Conservation (phyloP, 2,113 vertebrate species). For the Cyanoderma ruficeps region DNA sequence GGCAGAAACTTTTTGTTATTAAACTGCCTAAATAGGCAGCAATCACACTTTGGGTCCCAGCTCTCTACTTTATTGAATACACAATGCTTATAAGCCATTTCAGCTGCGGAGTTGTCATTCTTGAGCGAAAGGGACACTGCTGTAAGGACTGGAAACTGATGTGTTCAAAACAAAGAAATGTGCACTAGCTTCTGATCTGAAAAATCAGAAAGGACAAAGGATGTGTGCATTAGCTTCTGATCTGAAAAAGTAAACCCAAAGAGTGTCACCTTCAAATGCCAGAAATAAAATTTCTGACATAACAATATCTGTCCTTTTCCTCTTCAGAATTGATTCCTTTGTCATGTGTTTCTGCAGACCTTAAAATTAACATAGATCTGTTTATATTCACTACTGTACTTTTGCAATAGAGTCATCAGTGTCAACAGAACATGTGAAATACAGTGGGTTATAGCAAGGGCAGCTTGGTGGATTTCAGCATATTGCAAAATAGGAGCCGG, state of each 20-base stretch:
- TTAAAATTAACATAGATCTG: slow-evolving; percentile 42
- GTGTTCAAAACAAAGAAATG: background rate
- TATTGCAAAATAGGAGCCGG: background rate
- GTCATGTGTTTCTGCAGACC: background rate
- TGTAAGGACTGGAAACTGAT: background rate
- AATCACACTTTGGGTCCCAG: background rate
- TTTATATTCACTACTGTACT: slow-evolving; percentile 20
- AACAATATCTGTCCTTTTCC: background rate
- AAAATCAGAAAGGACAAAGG: background rate
- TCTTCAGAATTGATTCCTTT: background rate
- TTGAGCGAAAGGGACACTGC: background rate
- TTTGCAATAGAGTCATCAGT: background rate
- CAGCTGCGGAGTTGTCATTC: background rate
- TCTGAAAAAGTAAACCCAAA: background rate
- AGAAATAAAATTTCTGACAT: background rate
- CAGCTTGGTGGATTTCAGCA: background rate
- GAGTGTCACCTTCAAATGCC: background rate
- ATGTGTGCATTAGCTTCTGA: background rate
- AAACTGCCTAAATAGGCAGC: background rate
- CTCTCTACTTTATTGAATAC: background rate
- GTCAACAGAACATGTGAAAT: background rate
- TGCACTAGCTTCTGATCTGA: background rate
- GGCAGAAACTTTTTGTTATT: background rate
- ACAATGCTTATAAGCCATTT: background rate
- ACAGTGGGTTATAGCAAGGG: background rate